phyloP scores from a whole-genome alignment of 2,797 vertebrate species.

The Pitangus sulphuratus region DNA sequence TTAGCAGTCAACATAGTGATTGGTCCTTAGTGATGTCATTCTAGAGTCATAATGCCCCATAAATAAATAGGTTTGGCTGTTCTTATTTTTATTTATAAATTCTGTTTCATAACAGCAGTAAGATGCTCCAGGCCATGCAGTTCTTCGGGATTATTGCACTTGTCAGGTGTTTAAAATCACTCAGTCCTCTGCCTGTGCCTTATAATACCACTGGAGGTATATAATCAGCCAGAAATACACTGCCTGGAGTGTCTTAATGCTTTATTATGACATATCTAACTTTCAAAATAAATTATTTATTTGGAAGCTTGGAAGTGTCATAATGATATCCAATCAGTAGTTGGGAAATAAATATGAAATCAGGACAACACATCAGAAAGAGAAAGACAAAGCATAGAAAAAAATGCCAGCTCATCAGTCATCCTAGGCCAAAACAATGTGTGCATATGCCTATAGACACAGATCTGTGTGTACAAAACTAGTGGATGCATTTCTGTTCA shows the following conservation, averaged over 20 bases:
- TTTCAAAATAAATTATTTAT: conserved; percentile 77
- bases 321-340: conserved; percentile 71
- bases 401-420: conserved; percentile 41
- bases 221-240: conserved; percentile 71
- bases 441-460: accelerated
- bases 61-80: conserved; percentile 72
- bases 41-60: conserved; percentile 43
- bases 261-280: conserved; percentile 77
- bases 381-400: not conserved
- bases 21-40: conserved; percentile 67
- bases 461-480: not conserved
- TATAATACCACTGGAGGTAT: conserved; percentile 71
- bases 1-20: conserved; percentile 39
- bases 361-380: not conserved
- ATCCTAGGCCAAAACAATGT: not conserved
- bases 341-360: conserved; percentile 75
- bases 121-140: conserved; percentile 74
- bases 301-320: conserved; percentile 65
- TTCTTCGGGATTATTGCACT: conserved; percentile 78
- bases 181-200: conserved; percentile 65
- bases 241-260: conserved; percentile 72
- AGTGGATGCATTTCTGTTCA: not conserved
- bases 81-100: conserved; percentile 82
- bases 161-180: conserved; percentile 80
- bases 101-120: conserved; percentile 78